A percentile compares a stretch with the other conserved stretches of the same genome.
Conservation (phyloP, 2,888 invertebrate genomes). For the Pedicia rivosa region DNA sequence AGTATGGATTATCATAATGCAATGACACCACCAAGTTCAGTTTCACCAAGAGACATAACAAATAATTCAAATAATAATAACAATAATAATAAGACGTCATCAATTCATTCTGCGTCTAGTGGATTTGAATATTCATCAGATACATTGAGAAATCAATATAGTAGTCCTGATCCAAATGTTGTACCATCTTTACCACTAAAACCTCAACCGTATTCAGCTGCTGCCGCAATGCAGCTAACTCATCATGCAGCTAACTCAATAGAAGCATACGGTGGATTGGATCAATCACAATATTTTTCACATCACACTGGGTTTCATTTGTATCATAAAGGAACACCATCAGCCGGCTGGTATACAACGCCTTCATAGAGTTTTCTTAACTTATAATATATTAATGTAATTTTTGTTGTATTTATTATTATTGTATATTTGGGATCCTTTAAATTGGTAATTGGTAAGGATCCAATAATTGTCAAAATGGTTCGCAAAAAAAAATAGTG, state of each 20-base stretch:
- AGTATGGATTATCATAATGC: conserved; percentile 77
- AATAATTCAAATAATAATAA: conserved; percentile 34
- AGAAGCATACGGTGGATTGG: conserved; percentile 38
- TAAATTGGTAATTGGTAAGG: too few relatives aligned
- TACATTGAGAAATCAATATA: conserved; percentile 35
- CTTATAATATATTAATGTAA: too few relatives aligned
- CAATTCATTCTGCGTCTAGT: conserved; percentile 12
- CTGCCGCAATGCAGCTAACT: conserved; percentile 46
- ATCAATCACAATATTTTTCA: conserved; percentile 78
- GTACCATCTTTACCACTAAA: conserved; percentile 63
- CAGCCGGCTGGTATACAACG: conserved; percentile 64
- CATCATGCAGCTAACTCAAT: conserved; percentile 33
- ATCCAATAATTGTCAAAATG: too few relatives aligned
- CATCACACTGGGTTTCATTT: conserved; percentile 71
- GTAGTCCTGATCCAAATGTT: conserved; percentile 36
- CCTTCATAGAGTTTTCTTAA: conserved; percentile 49
- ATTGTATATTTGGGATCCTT: too few relatives aligned
- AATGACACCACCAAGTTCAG: conserved; percentile 95
- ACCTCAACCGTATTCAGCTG: conserved; percentile 74
- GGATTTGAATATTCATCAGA: conserved; percentile 52
- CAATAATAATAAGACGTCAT: conserved; percentile 13
- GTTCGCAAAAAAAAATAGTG: too few relatives aligned
- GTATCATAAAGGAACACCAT: conserved; percentile 60
- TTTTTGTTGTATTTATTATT: too few relatives aligned
- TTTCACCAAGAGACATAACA: conserved; percentile 79